Base-by-base conservation (phyloP, 2,888 invertebrate species). In the Nymphalis polychloros region DNA sequence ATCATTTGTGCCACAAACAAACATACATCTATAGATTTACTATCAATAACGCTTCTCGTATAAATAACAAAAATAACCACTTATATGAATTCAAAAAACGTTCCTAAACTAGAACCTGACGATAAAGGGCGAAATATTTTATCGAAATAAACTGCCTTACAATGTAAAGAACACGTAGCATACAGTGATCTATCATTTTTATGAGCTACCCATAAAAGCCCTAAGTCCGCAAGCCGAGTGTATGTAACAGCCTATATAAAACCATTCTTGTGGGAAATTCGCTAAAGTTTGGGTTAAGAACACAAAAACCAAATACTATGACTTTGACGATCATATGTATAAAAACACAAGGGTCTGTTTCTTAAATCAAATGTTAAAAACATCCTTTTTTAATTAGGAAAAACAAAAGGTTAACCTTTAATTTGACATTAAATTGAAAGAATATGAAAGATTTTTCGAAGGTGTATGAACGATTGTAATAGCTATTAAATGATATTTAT, bases 221-320 rank as follows among this genome's bases (percentile, higher is more conserved):
- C 78, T 84, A 84, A 88, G 87, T 87, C 80, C 78, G 83, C 84
- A 86, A 88, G 84, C 87, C 89, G 84, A 88, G 89, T 90, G 90
- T 87, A 85, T 86, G 85, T 88, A 89, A 89, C 86, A 86, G 88
- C 89, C 88, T 87, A 86, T 88, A 88, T 87, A 85, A 87, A 88
- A 86, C 81, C 85, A 82, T 84, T 88, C 85, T 82, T 80, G 78
- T 81, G 84, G 76, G 75, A 82, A 86, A 89, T 88, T 88, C 83
- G 85, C 84, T 85, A 61, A 74, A 68, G 60, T 72, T 73, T 64
- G 52, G 41, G 27, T 61, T 55, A 48, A 35, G 35, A 41, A 57
- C 41, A 35, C 35, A 57, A 53, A 60, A 57, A 61, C 48, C 53
- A 48, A 67, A 61, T 66, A 53, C 53, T 46, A 31, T 17, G 20